Evolutionary conservation across 2,113 vertebrate genomes (phyloP), one percentile per base, ranked within the genome.

Genomic region (Thamnaconus septentrionalis): DNA sequence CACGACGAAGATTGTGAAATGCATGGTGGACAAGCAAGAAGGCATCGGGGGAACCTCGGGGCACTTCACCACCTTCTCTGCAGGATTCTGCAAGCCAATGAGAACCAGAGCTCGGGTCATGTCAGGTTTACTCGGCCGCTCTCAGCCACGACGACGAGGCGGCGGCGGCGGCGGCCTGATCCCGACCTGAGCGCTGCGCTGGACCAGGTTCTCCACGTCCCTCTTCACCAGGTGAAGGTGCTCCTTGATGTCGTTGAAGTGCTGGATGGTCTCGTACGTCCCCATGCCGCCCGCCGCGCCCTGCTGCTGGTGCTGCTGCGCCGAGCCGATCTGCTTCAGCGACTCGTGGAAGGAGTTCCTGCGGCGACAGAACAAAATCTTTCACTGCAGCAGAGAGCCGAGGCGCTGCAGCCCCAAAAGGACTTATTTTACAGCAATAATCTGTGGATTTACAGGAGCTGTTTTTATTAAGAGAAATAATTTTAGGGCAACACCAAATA

Each of bases 231-330:
- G 9, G 4, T 98, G 97, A 39, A 99, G 94, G 81, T 98, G 96
- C 4, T 99, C 97, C 80, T 98, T 99, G 80, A 99, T 94, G 79
- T 98, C 96, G 40, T 90, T 95, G 87, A 99, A 98, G 89, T 98
- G 96, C 80, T 99, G 97, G 0, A 94, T 84, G 3, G 91, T 90
- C 79, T 99, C 97, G 0, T 96, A 98, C 0, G 78, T 63, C 0
- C 92, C 91, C 1, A 90, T 50, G 0, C 90, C 91, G 0, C 72
- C 94, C 0, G 81, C 83, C 4, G 92, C 79, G 0, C 89, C 92
- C 0, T 91, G 88, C 3, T 94, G 93, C n/a, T 96, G 94, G 3
- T 91, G 88, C 3, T 94, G 93, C n/a, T 96, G 94, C 3, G 76
- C 74, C 3, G 89, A 89, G n/a, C 89, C 83, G 18, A 95, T 88